Conservation (phyloP, 1,140 invertebrate genomes). For the Glomeris maerens region DNA sequence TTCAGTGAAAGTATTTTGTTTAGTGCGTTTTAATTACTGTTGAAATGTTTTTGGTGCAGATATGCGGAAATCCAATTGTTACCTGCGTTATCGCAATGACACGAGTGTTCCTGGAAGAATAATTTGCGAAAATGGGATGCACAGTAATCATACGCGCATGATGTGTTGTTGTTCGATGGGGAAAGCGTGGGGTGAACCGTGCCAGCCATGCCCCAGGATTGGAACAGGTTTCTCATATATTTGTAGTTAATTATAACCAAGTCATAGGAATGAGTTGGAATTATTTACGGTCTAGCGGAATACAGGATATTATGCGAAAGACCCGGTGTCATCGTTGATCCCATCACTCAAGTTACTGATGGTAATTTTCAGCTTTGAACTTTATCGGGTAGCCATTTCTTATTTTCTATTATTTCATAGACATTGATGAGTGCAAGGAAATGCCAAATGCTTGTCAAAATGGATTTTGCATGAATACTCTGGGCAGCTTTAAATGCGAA, state of each 20-base stretch:
- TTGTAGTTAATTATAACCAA: not conserved
- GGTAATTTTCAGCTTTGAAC: conserved; percentile 21
- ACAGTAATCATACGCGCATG: conserved; percentile 61
- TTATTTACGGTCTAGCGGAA: conserved; percentile 36
- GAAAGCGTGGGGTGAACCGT: conserved; percentile 64
- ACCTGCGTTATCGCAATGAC: conserved; percentile 45
- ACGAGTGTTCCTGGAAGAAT: conserved; percentile 24
- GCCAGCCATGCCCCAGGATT: conserved; percentile 56
- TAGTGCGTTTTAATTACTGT: not conserved
- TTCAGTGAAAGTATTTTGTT: not conserved
- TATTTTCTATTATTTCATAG: not conserved
- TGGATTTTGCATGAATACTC: conserved; percentile 62
- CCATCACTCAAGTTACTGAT: conserved; percentile 55
- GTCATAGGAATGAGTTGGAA: no score
- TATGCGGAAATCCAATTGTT: conserved; percentile 68
- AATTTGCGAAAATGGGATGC: conserved; percentile 53
- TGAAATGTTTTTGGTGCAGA: conserved; percentile 1
- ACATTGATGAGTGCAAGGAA: conserved; percentile 48
- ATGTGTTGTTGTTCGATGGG: conserved; percentile 80
- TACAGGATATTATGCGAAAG: conserved; percentile 45
- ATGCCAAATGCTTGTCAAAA: conserved; percentile 74
- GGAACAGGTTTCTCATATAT: conserved; percentile 41
- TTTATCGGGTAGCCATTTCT: conserved; percentile 10
- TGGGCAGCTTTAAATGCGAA: conserved; percentile 55
- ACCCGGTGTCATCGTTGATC: conserved; percentile 57